These are phyloP conservation scores for Kryptolebias ocellatus DNA, from an alignment of 2,797 vertebrate species.

Conservation along the genomic window DNA sequence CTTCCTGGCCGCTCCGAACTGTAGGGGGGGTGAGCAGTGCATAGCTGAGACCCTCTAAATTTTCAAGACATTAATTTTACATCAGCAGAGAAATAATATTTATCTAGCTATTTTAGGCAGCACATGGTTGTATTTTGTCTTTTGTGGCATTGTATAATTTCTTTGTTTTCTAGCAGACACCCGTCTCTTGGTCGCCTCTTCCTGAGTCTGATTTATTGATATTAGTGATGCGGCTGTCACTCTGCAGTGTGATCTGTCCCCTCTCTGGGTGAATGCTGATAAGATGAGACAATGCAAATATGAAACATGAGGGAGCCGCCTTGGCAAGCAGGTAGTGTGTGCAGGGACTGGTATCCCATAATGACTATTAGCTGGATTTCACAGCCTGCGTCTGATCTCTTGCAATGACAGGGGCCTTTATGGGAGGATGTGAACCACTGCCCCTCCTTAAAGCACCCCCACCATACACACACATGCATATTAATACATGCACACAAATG, in stretches of 20 bases:
- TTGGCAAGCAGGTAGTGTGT: constrained; percentile 75
- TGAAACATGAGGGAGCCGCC: constrained; percentile 61
- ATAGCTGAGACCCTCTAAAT: constrained; percentile 48
- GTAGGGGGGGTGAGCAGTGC: constrained; percentile 33
- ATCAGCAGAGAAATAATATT: constrained; percentile 61
- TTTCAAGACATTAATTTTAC: constrained; percentile 67
- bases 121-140: constrained; percentile 14
- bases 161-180: constrained; percentile 33
- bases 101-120: constrained; percentile 44
- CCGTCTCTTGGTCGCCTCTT: constrained; percentile 40
- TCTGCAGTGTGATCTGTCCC: constrained; percentile 61
- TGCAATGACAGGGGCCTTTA: constrained; percentile 77
- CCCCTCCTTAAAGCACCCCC: constrained; percentile 58
- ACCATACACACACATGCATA: constrained; percentile 14
- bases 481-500: constrained; percentile 25
- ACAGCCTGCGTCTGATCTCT: constrained; percentile 81
- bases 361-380: constrained; percentile 86
- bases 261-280: constrained; percentile 75
- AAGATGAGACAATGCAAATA: constrained; percentile 81
- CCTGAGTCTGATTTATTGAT: constrained; percentile 61
- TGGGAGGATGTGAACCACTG: constrained; percentile 64
- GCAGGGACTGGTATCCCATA: constrained; percentile 68
- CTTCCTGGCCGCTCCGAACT: constrained; percentile 48
- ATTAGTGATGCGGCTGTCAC: constrained; percentile 68
- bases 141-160: constrained; percentile 42